Percentiles rank a stretch among this genome's conserved stretches.
These are phyloP conservation scores for Augiades crinisus DNA, from an alignment of 2,888 invertebrate genomes.

Conservation along the genomic window DNA sequence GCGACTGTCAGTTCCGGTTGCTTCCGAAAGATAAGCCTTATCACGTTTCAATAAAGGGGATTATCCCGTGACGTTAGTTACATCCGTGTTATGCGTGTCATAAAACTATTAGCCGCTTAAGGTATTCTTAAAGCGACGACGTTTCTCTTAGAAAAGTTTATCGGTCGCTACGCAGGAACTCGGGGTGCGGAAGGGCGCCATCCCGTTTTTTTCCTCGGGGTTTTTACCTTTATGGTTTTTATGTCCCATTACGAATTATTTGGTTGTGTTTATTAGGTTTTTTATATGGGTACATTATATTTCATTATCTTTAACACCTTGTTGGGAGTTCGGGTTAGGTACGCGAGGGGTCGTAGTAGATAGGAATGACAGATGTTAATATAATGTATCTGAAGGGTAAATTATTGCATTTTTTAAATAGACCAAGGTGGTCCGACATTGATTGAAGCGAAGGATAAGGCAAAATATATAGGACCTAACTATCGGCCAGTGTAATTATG, in stretches of 20 bases:
- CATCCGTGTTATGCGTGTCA: constrained; percentile 73
- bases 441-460: not conserved
- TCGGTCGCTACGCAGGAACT: constrained; percentile 44
- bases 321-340: constrained; percentile 40
- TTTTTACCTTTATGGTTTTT: constrained; percentile 63
- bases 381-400: constrained; percentile 8
- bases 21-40: constrained; percentile 44
- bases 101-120: constrained; percentile 80
- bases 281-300: constrained; percentile 60
- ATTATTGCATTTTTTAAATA: not conserved
- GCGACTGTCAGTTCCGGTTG: constrained; percentile 67
- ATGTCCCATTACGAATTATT: constrained; percentile 70
- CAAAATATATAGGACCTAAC: not conserved
- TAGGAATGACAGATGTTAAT: constrained; percentile 30
- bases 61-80: constrained; percentile 37
- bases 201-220: constrained; percentile 53
- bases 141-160: constrained; percentile 59
- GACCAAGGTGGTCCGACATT: not conserved
- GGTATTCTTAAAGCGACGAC: constrained; percentile 73
- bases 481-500: not conserved
- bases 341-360: constrained; percentile 28
- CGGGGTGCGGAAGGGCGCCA: constrained; percentile 65
- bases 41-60: constrained; percentile 43
- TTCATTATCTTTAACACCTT: constrained; percentile 75
- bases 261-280: constrained; percentile 58